Conservation (phyloP, 1,140 invertebrate species). For the Drosophila kurseongensis region DNA sequence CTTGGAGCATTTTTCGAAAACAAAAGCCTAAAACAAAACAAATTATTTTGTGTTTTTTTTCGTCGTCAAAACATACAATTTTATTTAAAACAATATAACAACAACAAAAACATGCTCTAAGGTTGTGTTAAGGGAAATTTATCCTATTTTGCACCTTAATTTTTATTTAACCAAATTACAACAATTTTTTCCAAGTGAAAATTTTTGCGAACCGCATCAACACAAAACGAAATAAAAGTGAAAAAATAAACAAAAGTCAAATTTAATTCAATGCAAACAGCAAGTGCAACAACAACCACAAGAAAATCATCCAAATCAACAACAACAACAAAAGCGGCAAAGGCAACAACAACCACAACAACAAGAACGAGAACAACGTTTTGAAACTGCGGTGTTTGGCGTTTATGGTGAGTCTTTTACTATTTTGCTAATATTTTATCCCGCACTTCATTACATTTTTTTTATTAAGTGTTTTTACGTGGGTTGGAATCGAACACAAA, state of each 20-base stretch:
- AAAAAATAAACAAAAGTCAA: constrained; percentile 28
- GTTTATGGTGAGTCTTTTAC: constrained; percentile 66
- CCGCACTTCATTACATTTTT: background rate
- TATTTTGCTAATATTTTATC: background rate
- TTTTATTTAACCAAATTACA: constrained; percentile 31
- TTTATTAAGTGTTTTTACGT: constrained; percentile 19
- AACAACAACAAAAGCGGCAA: constrained; percentile 23
- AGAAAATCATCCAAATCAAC: constrained; percentile 22
- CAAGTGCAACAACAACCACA: constrained; percentile 45
- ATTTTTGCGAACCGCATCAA: constrained; percentile 32
- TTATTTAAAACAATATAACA: constrained; percentile 4
- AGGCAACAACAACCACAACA: constrained; percentile 25
- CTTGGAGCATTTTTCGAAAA: constrained; percentile 26
- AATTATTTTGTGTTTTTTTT: constrained; percentile 32
- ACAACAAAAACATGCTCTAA: constrained; percentile 34
- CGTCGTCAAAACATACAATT: constrained; percentile 4
- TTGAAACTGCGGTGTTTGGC: constrained; percentile 79
- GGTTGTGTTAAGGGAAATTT: constrained; percentile 49
- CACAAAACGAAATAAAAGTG: constrained; percentile 5
- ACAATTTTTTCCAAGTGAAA: constrained; percentile 60
- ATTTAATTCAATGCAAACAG: constrained; percentile 45
- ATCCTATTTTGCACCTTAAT: constrained; percentile 38
- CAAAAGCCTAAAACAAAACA: constrained; percentile 9
- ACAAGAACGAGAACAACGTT: constrained; percentile 62
- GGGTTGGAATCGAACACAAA: constrained; percentile 19